Conservation (phyloP, 2,797 vertebrate species). For the Danio kyathit region DNA sequence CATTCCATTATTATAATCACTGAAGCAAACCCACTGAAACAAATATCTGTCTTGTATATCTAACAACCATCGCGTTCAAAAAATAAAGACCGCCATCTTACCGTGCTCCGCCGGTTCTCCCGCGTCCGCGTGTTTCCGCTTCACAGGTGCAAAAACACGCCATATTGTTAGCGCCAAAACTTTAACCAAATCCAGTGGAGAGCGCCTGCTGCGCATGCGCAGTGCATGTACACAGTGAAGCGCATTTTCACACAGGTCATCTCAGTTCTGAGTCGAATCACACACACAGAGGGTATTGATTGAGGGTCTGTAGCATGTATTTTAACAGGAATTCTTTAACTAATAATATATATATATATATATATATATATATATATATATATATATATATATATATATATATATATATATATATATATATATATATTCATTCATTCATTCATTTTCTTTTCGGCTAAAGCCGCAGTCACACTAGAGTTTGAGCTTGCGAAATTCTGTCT, state of each 20-base stretch:
- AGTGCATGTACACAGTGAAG: not conserved
- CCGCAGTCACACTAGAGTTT: too few relatives aligned
- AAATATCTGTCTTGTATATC: not conserved
- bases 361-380: too few relatives aligned
- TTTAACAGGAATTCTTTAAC: too few relatives aligned
- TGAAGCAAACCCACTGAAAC: not conserved
- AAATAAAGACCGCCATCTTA: not conserved
- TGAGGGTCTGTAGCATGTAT: too few relatives aligned
- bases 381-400: too few relatives aligned
- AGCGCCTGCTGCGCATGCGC: not conserved
- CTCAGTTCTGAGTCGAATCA: not conserved
- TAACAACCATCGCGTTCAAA: not conserved
- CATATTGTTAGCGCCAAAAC: not conserved
- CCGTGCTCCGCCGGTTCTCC: not conserved
- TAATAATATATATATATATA: too few relatives aligned
- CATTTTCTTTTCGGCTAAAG: too few relatives aligned
- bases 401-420: too few relatives aligned
- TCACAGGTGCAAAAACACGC: not conserved
- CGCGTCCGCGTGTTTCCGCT: not conserved
- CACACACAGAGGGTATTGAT: too few relatives aligned
- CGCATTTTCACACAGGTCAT: too few relatives aligned
- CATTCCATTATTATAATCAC: not conserved
- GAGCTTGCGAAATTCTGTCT: too few relatives aligned
- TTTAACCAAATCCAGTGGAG: not conserved
- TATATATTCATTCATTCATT: too few relatives aligned